These are phyloP conservation scores for Reticulitermes lucifugus DNA, from an alignment of 2,888 invertebrate genomes.

Conservation along the genomic window DNA sequence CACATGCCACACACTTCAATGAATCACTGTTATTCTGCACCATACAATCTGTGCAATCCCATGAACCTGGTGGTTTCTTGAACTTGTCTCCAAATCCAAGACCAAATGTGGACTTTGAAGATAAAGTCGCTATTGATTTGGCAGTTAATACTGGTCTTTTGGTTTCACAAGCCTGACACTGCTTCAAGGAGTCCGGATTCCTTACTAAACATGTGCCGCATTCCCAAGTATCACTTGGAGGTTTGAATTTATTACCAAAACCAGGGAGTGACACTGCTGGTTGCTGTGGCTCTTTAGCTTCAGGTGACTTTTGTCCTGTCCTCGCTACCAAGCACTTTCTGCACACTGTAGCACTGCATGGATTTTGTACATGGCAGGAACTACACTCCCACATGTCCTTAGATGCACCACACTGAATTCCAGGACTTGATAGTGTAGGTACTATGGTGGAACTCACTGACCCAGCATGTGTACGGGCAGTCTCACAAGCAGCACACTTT, in stretches of 20 bases:
- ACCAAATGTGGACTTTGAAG: background rate
- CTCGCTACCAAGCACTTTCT: constrained; percentile 41
- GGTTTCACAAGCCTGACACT: constrained; percentile 40
- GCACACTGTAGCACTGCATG: constrained; percentile 27
- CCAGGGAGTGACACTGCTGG: constrained; percentile 21
- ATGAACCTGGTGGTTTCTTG: constrained; percentile 63
- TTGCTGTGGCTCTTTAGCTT: constrained; percentile 47
- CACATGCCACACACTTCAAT: constrained; percentile 68
- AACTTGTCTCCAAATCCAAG: constrained; percentile 60
- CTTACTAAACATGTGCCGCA: constrained; percentile 73
- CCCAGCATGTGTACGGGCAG: constrained; percentile 60
- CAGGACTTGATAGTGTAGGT: background rate
- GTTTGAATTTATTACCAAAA: constrained; percentile 66
- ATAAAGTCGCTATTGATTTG: constrained; percentile 3
- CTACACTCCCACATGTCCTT: constrained; percentile 45
- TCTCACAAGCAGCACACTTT: constrained; percentile 43
- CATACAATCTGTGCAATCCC: constrained; percentile 72
- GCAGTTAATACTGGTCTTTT: background rate
- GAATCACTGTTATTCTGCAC: constrained; percentile 65
- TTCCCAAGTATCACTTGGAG: constrained; percentile 72
- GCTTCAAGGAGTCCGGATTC: constrained; percentile 58
- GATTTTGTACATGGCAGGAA: constrained; percentile 42
- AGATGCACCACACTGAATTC: background rate
- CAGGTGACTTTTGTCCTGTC: background rate
- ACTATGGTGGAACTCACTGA: background rate